Evolutionary conservation across 1,140 invertebrate species (phyloP), one percentile per base, ranked within the genome.

Genomic region (Dufourea novaeangliae): DNA sequence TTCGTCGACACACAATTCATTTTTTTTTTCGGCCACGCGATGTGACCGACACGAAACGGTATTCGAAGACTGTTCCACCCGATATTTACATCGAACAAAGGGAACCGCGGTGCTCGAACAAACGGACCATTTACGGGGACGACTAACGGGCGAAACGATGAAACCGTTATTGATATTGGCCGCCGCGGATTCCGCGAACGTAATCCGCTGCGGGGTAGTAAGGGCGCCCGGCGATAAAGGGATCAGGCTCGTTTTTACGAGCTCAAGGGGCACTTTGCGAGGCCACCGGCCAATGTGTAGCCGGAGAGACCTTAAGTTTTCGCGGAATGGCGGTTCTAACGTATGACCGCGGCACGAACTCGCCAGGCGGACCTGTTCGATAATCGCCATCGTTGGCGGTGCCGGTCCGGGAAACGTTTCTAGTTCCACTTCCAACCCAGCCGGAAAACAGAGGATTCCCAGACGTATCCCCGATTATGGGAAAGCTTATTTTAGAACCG

Each of bases 231-330:
- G 83, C 84, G 89, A 90, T 91, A 91, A 90, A 89, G 84, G 89
- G 89, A 91, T 91, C 89, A 89, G 77, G 80, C 67, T 56, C 69
- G 78, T 90, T 90, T 91, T 90, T 90, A 90, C 88, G 87, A 90
- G 87, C 82, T 37, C 78, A 20, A 44, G 29, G 80, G 73, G 52
- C 79, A 76, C 80, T 87, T 85, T 83, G 74, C 73, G 66, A 64
- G 56, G 54, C 75, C 50, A 41, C 52, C 34, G 56, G 68, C 34
- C 64, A 41, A 62, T 66, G 70, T 63, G 56, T 27, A 64, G 80
- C 71, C 52, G 57, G n/a, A n/a, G n/a, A n/a, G n/a, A 62, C 64
- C 69, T 79, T 78, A 82, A 83, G 73, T 83, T 82, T 69, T 56
- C 56, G 34, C 57, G 44, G 57, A 50, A 59, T 59, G 29, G 72